These are phyloP conservation scores for Sceloporus undulatus DNA, from an alignment of 2,113 vertebrate species.

Conservation along the genomic window DNA sequence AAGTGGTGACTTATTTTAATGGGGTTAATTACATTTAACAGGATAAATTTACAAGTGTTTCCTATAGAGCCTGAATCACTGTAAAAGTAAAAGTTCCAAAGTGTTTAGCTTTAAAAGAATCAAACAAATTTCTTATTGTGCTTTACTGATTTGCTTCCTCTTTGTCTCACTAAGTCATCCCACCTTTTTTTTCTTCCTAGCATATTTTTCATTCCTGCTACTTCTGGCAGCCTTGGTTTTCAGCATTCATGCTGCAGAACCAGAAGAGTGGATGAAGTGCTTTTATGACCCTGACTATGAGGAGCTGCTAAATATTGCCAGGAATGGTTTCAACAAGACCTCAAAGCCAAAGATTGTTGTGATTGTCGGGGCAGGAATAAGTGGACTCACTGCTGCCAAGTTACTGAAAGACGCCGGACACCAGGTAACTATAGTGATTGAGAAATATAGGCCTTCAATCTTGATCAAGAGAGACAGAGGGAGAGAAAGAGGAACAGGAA, in stretches of 20 bases:
- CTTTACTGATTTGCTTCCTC: neutral
- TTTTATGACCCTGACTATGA: conserved; percentile 65
- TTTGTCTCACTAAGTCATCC: no score
- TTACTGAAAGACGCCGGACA: conserved; percentile 61
- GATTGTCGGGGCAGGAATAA: conserved; percentile 68
- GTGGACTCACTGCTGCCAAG: conserved; percentile 65
- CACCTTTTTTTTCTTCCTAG: neutral
- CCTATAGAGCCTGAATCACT: no score
- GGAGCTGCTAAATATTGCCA: conserved; percentile 49
- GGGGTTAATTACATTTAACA: no score
- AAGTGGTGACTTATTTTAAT: no score
- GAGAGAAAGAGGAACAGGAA: no score
- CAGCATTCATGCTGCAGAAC: neutral
- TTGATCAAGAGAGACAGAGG: no score
- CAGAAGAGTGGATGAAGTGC: conserved; percentile 45
- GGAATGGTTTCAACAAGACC: conserved; percentile 16
- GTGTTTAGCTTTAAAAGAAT: no score
- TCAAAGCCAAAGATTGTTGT: conserved; percentile 26
- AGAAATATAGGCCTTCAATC: no score
- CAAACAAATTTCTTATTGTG: neutral
- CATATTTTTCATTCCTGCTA: neutral
- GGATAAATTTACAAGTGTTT: no score
- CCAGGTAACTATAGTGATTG: conserved; percentile 43
- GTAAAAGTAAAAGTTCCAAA: neutral
- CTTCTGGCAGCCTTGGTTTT: neutral